phyloP scores from a whole-genome alignment of 1,140 invertebrate genomes.

The Cyphomyrmex costatus region DNA sequence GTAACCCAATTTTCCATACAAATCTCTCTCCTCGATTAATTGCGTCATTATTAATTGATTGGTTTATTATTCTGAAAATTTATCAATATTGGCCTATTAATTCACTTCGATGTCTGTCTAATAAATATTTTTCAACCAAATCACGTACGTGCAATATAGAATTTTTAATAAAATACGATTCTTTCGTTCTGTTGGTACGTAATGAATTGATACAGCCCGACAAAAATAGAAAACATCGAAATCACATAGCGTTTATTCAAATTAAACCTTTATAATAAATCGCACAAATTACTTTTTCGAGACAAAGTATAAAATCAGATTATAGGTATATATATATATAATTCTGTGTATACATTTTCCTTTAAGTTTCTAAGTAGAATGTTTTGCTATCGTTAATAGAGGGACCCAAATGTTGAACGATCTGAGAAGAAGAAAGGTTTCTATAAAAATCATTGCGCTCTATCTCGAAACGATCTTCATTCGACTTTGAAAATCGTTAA shows the following conservation, averaged over 20 bases:
- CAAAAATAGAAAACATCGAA: not conserved
- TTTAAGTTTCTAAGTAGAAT: not conserved
- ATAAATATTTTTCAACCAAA: conserved; percentile 1
- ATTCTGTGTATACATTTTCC: not conserved
- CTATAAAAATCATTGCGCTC: not conserved
- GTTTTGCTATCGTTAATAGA: not conserved
- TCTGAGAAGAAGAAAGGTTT: not conserved
- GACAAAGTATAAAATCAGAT: not conserved
- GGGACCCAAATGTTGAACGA: not conserved
- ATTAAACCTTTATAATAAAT: not conserved
- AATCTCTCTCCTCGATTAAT: not conserved
- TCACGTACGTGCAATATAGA: not conserved
- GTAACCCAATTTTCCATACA: conserved; percentile 56
- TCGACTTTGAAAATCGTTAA: conserved; percentile 74
- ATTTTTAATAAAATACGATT: not conserved
- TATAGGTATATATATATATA: not conserved
- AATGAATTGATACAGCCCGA: not conserved
- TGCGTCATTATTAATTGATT: not conserved
- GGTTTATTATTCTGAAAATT: not conserved
- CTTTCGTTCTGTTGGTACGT: not conserved
- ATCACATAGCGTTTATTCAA: not conserved
- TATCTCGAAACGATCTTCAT: conserved; percentile 12
- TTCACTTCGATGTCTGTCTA: not conserved
- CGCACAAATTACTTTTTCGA: not conserved
- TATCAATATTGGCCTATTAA: not conserved